Evolutionary conservation across 2,113 vertebrate species (phyloP).

Genomic region (Pluvialis apricaria): DNA sequence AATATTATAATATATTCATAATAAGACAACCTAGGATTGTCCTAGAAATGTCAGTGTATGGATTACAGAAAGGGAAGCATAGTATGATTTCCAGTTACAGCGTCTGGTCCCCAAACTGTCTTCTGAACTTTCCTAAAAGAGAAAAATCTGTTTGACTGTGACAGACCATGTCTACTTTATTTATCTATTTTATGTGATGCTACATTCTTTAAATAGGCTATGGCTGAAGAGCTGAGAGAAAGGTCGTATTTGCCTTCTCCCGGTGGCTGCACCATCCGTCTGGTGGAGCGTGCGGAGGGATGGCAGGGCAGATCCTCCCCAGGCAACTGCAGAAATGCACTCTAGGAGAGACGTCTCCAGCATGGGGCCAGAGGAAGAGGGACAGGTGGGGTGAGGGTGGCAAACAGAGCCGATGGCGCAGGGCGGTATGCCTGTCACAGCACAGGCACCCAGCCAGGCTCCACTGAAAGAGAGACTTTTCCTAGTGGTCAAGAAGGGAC

Average conservation of each 20-base stretch:
- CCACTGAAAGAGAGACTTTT: neutral
- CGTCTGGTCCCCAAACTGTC: neutral
- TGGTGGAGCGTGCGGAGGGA: rapidly evolving
- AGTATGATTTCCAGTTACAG: neutral
- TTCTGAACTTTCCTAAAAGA: neutral
- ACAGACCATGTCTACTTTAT: neutral
- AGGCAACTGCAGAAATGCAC: neutral
- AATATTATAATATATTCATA: neutral
- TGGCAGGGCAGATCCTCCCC: neutral
- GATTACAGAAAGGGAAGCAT: neutral
- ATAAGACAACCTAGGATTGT: neutral
- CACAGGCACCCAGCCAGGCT: neutral
- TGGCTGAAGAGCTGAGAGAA: neutral
- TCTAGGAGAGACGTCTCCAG: neutral
- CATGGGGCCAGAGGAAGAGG: rapidly evolving
- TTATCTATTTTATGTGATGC: neutral
- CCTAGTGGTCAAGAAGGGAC: neutral
- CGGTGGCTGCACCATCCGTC: neutral
- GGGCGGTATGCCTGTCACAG: neutral
- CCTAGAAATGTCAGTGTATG: neutral
- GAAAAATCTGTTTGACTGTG: neutral
- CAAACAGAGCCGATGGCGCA: neutral
- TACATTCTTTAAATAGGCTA: neutral
- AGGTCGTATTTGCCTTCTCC: neutral
- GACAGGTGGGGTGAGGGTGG: neutral